Conservation (phyloP, 2,797 vertebrate species). For the Dipus sagitta region DNA sequence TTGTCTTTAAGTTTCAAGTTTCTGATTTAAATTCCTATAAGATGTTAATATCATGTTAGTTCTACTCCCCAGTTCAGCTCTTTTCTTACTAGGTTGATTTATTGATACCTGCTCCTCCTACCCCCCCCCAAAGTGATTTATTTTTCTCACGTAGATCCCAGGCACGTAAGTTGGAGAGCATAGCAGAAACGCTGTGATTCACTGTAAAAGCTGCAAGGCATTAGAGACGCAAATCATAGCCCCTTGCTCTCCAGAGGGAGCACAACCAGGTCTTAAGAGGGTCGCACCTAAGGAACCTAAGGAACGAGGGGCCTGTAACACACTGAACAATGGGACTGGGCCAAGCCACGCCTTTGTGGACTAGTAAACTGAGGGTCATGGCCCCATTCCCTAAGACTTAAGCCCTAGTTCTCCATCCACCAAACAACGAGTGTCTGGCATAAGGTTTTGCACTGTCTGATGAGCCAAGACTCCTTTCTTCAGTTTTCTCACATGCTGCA, state of each 20-base stretch:
- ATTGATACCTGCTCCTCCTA: neutral
- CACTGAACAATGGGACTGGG: neutral
- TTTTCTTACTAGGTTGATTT: constrained; percentile 4
- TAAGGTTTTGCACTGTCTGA: neutral
- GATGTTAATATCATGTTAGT: neutral
- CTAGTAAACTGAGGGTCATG: neutral
- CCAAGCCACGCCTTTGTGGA: no score
- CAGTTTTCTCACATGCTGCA: neutral
- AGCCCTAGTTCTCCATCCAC: neutral
- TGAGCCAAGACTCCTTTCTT: neutral
- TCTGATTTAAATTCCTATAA: constrained; percentile 26
- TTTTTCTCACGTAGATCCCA: neutral
- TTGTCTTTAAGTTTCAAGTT: neutral
- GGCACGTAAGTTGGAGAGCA: neutral
- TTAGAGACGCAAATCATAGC: no score
- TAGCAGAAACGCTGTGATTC: neutral
- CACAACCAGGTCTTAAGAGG: neutral
- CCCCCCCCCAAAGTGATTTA: neutral
- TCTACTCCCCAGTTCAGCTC: neutral
- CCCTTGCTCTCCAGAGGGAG: neutral
- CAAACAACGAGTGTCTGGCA: neutral
- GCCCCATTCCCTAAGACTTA: neutral
- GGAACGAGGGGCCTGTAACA: neutral
- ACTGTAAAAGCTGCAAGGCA: neutral
- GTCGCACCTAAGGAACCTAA: neutral